A percentile compares a stretch with the other conserved stretches of the same genome.
These are phyloP conservation scores for Agelastica alni DNA, from an alignment of 2,888 invertebrate species.

Conservation along the genomic window DNA sequence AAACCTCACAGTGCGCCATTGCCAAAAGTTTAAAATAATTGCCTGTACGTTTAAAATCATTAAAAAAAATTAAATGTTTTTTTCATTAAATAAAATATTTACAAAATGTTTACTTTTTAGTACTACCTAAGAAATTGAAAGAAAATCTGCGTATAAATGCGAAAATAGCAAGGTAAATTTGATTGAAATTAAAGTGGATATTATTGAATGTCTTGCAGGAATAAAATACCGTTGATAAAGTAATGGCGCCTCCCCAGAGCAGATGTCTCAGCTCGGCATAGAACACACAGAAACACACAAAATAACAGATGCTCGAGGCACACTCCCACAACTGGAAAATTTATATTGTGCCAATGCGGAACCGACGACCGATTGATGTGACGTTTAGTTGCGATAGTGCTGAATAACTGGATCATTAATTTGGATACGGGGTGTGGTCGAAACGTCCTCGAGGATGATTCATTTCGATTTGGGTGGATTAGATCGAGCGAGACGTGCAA, in stretches of 20 bases:
- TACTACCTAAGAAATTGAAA: too few species aligned
- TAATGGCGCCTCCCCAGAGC: conserved; percentile 11
- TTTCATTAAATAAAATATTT: too few species aligned
- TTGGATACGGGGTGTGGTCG: conserved; percentile 13
- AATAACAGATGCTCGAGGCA: conserved; percentile 29
- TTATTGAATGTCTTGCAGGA: too few species aligned
- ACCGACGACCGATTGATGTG: conserved; percentile 27
- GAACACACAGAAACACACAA: conserved; percentile 13
- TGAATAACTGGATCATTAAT: conserved; percentile 24
- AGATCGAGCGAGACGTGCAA: not conserved
- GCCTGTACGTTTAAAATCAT: too few species aligned
- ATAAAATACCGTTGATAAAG: not conserved
- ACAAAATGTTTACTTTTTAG: too few species aligned
- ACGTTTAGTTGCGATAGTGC: conserved; percentile 23
- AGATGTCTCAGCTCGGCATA: conserved; percentile 23
- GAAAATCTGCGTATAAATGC: too few species aligned
- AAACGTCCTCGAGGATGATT: conserved; percentile 9
- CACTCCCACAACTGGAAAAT: conserved; percentile 25
- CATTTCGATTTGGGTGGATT: not conserved
- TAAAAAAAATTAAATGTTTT: too few species aligned
- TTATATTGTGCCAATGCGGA: conserved; percentile 26
- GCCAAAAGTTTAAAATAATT: too few species aligned
- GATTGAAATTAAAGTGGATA: not conserved
- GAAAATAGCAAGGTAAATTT: not conserved
- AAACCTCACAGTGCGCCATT: too few species aligned